Evolutionary conservation across 92 coral and sea anemone species (phyloP), one percentile per base, ranked within the genome.

Genomic region (Epizoanthus fatuus): DNA sequence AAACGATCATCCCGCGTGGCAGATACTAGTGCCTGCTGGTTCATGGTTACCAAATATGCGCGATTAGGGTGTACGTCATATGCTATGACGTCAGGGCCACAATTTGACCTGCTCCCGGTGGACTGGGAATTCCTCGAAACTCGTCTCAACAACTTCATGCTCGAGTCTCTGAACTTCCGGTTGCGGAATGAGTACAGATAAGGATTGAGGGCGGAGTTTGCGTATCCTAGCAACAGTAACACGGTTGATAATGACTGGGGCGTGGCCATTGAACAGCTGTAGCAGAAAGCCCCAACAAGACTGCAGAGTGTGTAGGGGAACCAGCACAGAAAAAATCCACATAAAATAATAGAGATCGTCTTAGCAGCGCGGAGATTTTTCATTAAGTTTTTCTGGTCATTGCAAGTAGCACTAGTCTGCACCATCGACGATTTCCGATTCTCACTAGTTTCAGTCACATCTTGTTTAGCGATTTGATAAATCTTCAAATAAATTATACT

Each of bases 191-290:
- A 90, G 49, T 90, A 90, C 20, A 90, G 85, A 60, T 73, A 90
- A 10, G 93, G 93, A 44, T 86, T 90, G 1, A 90, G 87, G 68
- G 93, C 90, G 69, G 86, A 86, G 75, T 90, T 90, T 3, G 90
- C 38, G 75, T 90, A 90, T 4, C 93, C 93, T 1, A 90, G 90
- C 47, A 90, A 40, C 59, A 90, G 69, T 19, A 90, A 60, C 10
- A 73, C 45, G 16, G 81, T 62, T 47, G 52, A 81, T n/a, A 90
- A 62, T 11, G 78, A 79, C 4, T 17, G 81, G 4, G 93, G 80
- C 13, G 83, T 69, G 13, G 49, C 42, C 12, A 35, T 29, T 8
- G 72, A 7, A 63, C 93, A 90, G 4, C 72, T 38, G 6, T 11
- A 10, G 39, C 93, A 90, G 81, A 86, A 80, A 16, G 81, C 83